Base-by-base conservation (phyloP, 2,888 invertebrate species). In the Nasonia oneida region DNA sequence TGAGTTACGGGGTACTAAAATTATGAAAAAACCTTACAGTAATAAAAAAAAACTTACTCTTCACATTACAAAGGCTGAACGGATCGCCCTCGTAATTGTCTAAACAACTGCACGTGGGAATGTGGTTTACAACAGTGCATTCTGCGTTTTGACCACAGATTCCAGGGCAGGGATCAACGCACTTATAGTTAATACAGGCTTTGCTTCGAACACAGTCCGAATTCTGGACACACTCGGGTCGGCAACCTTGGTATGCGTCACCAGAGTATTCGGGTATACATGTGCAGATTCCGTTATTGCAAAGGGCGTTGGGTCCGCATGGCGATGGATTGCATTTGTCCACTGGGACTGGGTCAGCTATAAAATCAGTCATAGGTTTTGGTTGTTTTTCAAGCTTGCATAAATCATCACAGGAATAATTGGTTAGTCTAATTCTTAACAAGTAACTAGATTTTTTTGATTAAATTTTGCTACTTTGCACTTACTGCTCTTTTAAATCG, bases 161-260 rank as follows among this genome's bases (percentile, higher is more conserved):
- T 88, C 96, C 96, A 29, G 95, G 95, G 90, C 98, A 98, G 6
- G 98, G 98, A 93, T 98, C 95, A 33, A 95, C 93, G 91, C 98
- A 98, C 94, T 97, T 97, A 87, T 96, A 96, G 89, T 96, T 95
- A 53, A 96, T 94, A 91, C 98, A 98, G 29, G 97, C 96, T 91
- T 95, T 96, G 91, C 96, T 95, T 80, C 95, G 93, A 0, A 96
- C 94, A 92, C 98, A 98, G 90, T 98, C 97, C 0, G 96, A 95
- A 91, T 96, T 98, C 14, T 96, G 94, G 0, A 97, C 95, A 93
- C 98, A 98, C 93, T 97, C 97, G 6, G 97, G 97, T 88, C 97
- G 95, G 91, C 97, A 97, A 80, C 95, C 96, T 83, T 95, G 94
- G 81, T 94, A 94, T 1, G 94, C 94, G 87, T 94, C 93, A 39